These are phyloP conservation scores for Phyllotis vaccarum DNA, from an alignment of 2,797 vertebrate species.

Conservation along the genomic window DNA sequence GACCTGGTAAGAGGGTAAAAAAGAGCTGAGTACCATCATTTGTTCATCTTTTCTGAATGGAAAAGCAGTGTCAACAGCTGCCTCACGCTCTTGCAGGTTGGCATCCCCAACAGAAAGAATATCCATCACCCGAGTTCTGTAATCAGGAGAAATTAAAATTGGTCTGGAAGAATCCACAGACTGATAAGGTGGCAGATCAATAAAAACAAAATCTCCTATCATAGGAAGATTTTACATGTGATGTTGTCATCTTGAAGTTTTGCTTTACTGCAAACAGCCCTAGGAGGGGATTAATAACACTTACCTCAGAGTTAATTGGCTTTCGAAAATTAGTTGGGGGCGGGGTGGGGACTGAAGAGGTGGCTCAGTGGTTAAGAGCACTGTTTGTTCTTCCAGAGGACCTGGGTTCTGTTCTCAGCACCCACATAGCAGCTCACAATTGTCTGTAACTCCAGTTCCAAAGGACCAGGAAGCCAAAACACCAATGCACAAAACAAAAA, in stretches of 20 bases:
- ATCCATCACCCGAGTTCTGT: background rate
- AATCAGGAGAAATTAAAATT: slow-evolving; percentile 41
- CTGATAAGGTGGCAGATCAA: background rate
- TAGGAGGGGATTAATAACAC: background rate
- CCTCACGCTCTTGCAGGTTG: too few species aligned
- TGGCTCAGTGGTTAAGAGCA: too few species aligned
- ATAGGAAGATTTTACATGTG: background rate
- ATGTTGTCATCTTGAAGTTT: background rate
- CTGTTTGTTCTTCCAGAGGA: too few species aligned
- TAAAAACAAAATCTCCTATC: background rate
- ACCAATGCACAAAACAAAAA: too few species aligned
- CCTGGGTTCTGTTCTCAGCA: too few species aligned
- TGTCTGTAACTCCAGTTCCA: too few species aligned
- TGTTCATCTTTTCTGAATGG: too few species aligned
- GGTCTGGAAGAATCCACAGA: slow-evolving; percentile 26
- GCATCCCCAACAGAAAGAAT: background rate
- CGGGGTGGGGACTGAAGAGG: too few species aligned
- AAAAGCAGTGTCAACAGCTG: background rate
- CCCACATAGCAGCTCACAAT: too few species aligned
- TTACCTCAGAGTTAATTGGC: background rate
- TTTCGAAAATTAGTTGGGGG: slow-evolving; percentile 10
- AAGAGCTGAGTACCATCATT: background rate
- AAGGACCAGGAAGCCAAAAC: too few species aligned
- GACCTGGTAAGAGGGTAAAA: too few species aligned
- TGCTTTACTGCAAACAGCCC: background rate